Evolutionary conservation across 2,888 invertebrate species (phyloP).

Genomic region (Tetrapedia diversipes): DNA sequence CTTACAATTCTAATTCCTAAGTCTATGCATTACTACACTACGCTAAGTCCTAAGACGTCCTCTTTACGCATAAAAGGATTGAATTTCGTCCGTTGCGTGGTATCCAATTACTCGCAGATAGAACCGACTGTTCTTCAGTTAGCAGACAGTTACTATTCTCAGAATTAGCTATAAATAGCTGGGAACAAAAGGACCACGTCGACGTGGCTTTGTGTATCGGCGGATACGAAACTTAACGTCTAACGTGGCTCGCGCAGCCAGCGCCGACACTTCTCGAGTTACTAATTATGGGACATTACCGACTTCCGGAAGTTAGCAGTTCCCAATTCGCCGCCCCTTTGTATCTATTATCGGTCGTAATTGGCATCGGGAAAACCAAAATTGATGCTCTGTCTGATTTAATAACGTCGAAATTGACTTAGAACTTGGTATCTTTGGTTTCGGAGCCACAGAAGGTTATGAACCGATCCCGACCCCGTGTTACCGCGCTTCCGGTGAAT

Average conservation of each 20-base stretch:
- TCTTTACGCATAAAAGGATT: too few relatives aligned
- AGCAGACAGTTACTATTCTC: slow-evolving; percentile 4
- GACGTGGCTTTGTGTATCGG: slow-evolving; percentile 8
- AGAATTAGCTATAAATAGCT: slow-evolving; percentile 51
- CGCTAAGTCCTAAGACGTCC: too few relatives aligned
- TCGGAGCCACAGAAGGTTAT: slow-evolving; percentile 4
- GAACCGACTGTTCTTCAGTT: slow-evolving; percentile 6
- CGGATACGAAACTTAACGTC: slow-evolving; percentile 32
- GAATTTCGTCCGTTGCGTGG: background rate
- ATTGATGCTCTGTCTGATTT: slow-evolving; percentile 60
- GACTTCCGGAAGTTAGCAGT: slow-evolving; percentile 65
- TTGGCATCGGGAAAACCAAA: slow-evolving; percentile 59
- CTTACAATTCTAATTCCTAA: too few relatives aligned
- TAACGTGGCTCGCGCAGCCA: slow-evolving; percentile 28
- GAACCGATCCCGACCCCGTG: too few relatives aligned
- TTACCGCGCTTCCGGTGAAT: too few relatives aligned
- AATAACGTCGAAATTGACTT: slow-evolving; percentile 53
- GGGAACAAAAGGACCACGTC: background rate
- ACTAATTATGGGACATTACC: slow-evolving; percentile 68
- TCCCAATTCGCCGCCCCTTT: slow-evolving; percentile 58
- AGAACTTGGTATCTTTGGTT: slow-evolving; percentile 35
- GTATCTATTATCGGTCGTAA: slow-evolving; percentile 59
- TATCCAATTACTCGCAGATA: slow-evolving; percentile 11
- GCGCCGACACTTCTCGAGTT: slow-evolving; percentile 62
- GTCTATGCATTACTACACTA: too few relatives aligned